phyloP scores from a whole-genome alignment of 2,113 vertebrate species.

The Corythornis cristatus region DNA sequence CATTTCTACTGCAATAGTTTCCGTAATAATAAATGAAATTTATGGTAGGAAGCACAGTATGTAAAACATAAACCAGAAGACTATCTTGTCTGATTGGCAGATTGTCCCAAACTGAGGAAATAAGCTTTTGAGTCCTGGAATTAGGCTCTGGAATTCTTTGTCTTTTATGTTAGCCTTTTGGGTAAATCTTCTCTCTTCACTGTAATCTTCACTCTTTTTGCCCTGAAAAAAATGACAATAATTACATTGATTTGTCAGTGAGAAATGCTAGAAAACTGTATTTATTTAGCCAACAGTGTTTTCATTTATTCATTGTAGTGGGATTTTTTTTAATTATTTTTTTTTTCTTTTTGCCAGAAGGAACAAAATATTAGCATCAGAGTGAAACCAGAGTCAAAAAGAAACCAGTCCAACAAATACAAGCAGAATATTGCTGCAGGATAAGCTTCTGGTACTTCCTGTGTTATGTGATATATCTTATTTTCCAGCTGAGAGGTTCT shows the following conservation, averaged over 20 bases:
- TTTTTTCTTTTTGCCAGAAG: not conserved
- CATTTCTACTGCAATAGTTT: not conserved
- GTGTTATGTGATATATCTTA: not conserved
- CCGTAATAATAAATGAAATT: not conserved
- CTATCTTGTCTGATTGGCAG: not conserved
- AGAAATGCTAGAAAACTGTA: not conserved
- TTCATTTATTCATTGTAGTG: not conserved
- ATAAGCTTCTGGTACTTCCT: conserved; percentile 28
- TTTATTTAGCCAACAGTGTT: not conserved
- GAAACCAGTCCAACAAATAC: conserved; percentile 16
- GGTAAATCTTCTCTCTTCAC: not conserved
- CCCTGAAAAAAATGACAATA: not conserved
- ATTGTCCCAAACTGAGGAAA: not conserved
- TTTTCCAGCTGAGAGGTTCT: conserved; percentile 54
- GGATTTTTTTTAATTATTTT: not conserved
- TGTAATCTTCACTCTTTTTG: not conserved
- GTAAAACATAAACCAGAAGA: not conserved
- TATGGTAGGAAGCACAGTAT: not conserved
- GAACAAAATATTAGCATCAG: not conserved
- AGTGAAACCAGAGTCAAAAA: not conserved
- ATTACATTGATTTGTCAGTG: not conserved
- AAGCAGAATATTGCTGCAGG: conserved; percentile 16
- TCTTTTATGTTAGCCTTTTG: not conserved
- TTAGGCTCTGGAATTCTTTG: not conserved
- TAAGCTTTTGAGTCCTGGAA: not conserved